phyloP scores from a whole-genome alignment of 2,113 vertebrate species.

The Tyrannus savana region DNA sequence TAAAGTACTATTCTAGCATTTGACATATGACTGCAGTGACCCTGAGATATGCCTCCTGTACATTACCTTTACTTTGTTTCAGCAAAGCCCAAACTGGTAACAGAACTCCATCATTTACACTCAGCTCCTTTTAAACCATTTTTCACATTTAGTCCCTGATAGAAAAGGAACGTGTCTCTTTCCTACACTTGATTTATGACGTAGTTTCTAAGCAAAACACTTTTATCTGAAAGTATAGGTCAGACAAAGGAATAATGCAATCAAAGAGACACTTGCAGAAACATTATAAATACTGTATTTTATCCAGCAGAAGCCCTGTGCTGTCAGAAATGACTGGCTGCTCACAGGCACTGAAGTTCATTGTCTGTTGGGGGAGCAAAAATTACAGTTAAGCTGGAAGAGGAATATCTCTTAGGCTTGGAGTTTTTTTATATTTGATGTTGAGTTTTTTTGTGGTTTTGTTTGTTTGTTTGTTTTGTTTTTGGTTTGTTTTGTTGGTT shows the following conservation, averaged over 20 bases:
- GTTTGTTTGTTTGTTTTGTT: neutral
- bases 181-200: constrained; percentile 66
- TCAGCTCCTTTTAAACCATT: constrained; percentile 52
- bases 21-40: constrained; percentile 65
- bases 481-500: no score
- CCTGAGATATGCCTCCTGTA: constrained; percentile 49
- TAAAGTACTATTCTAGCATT: constrained; percentile 48
- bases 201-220: constrained; percentile 69
- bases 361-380: constrained; percentile 35
- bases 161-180: constrained; percentile 54
- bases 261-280: constrained; percentile 62
- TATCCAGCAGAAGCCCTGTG: constrained; percentile 3
- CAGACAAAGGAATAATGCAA: constrained; percentile 67
- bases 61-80: constrained; percentile 65
- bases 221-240: constrained; percentile 72
- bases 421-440: neutral
- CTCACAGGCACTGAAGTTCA: constrained; percentile 17
- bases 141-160: constrained; percentile 54
- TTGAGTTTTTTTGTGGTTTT: no score
- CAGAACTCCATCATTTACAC: constrained; percentile 71
- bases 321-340: constrained; percentile 61
- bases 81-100: constrained; percentile 63
- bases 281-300: constrained; percentile 66
- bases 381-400: neutral
- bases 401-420: neutral